phyloP scores from a whole-genome alignment of 2,888 invertebrate species.

The Caenorhabditis panamensis region DNA sequence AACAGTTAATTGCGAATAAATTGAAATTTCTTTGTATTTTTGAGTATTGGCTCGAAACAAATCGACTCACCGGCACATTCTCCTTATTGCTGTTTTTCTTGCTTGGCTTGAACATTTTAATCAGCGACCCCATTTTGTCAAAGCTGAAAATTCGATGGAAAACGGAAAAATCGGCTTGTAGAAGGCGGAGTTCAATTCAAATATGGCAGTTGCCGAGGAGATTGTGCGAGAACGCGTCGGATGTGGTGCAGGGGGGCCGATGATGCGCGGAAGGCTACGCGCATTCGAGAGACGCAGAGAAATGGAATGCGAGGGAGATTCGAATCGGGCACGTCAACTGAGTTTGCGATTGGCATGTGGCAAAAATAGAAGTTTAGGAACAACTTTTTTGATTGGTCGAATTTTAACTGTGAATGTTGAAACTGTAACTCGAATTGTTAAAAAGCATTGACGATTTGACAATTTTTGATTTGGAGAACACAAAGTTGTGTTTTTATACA shows the following conservation, averaged over 20 bases:
- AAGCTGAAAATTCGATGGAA: slow-evolving; percentile 25
- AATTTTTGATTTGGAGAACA: too few species aligned
- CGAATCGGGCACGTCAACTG: neutral
- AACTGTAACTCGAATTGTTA: too few species aligned
- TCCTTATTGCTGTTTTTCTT: slow-evolving; percentile 67
- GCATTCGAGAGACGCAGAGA: slow-evolving; percentile 34
- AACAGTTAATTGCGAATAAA: neutral
- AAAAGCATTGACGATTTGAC: too few species aligned
- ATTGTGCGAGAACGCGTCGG: slow-evolving; percentile 14
- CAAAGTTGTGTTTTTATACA: too few species aligned
- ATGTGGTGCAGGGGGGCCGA: neutral
- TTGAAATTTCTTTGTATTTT: neutral
- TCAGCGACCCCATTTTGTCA: slow-evolving; percentile 55
- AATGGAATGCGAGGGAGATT: slow-evolving; percentile 11
- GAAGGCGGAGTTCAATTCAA: slow-evolving; percentile 23
- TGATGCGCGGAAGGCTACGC: slow-evolving; percentile 6
- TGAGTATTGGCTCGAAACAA: neutral
- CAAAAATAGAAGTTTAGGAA: neutral
- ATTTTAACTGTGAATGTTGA: too few species aligned
- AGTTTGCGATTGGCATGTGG: too few species aligned
- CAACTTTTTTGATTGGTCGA: slow-evolving; percentile 4
- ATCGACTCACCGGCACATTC: slow-evolving; percentile 58
- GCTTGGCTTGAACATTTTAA: slow-evolving; percentile 65
- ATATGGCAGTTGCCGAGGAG: slow-evolving; percentile 1
- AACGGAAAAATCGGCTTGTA: neutral